Base-by-base conservation (phyloP, 2,797 vertebrate genomes). In the Sebastes oblongus region DNA sequence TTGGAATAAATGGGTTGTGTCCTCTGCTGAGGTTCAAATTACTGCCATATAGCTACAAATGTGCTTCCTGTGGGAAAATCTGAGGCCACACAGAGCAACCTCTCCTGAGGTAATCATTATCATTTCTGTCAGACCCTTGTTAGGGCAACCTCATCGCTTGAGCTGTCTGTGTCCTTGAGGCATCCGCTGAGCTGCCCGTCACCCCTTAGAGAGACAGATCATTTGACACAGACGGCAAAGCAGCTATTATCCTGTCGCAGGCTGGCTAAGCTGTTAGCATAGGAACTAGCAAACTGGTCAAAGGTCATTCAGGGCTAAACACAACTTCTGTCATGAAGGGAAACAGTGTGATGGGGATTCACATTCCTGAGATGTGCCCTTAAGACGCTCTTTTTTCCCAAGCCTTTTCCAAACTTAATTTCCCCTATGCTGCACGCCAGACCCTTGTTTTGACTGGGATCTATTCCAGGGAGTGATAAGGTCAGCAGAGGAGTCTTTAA, bases 61-160 rank as follows among this genome's bases (percentile, higher is more conserved):
- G 74, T 72, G 79, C 80, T 83, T 88, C 83, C 77, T 84, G 66
- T 85, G 83, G 84, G 67, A 78, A 78, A 89, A 66, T 82, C 64
- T 72, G 80, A 80, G 79, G 76, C 81, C 86, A 79, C 56, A 58
- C 62, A 16, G 72, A 34, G 36, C 69, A 78, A 59, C 77, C 75
- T 86, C 75, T 85, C 85, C 83, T 72, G 65, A 75, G 77, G 69
- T 88, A 86, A 87, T 93, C 84, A 86, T 92, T 86, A 87, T 88
- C 65, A 87, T 90, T 91, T 92, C 74, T 85, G 88, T 92, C 91
- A 85, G 89, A 84, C 60, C 56, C 82, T 90, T 87, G 86, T 91
- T 93, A 90, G 82, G 70, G 72, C 59, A 67, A 69, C 85, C 88
- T 88, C 83, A 72, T 80, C 56, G 78, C 78, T 69, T 27, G 62